A percentile compares a stretch with the other conserved stretches of the same genome.
Evolutionary conservation across 2,797 vertebrate genomes (phyloP).

Genomic region (Prunella strophiata): DNA sequence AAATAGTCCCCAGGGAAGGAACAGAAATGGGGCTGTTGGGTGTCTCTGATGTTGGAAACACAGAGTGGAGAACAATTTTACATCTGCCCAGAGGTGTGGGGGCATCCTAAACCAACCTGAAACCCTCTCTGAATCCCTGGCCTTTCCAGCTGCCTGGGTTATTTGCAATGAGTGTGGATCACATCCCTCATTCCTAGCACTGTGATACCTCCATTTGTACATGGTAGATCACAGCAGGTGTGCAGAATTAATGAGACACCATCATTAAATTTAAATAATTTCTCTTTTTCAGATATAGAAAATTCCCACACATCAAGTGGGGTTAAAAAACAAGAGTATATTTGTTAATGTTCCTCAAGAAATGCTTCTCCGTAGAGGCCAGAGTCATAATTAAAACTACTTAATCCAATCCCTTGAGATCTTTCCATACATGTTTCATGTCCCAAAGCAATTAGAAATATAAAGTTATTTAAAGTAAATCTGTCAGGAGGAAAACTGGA

Average conservation of each 20-base stretch:
- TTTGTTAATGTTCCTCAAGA: not conserved
- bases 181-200: not conserved
- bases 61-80: not conserved
- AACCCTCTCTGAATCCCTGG: not conserved
- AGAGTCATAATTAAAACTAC: constrained; percentile 39
- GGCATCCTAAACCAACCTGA: not conserved
- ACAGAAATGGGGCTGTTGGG: not conserved
- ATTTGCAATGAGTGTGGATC: not conserved
- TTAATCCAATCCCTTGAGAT: constrained; percentile 41
- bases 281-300: not conserved
- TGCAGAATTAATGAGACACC: not conserved
- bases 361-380: not conserved
- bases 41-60: not conserved
- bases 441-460: constrained; percentile 39
- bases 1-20: not conserved
- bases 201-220: fast-evolving
- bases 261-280: not conserved
- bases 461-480: constrained; percentile 35
- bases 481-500: constrained; percentile 45
- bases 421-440: constrained; percentile 32
- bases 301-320: not conserved
- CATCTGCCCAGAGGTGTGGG: not conserved
- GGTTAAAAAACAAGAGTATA: not conserved
- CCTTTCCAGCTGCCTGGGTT: not conserved
- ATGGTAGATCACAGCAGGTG: not conserved